phyloP scores from a whole-genome alignment of 1,140 invertebrate species.

The Drosophila kanapiae region DNA sequence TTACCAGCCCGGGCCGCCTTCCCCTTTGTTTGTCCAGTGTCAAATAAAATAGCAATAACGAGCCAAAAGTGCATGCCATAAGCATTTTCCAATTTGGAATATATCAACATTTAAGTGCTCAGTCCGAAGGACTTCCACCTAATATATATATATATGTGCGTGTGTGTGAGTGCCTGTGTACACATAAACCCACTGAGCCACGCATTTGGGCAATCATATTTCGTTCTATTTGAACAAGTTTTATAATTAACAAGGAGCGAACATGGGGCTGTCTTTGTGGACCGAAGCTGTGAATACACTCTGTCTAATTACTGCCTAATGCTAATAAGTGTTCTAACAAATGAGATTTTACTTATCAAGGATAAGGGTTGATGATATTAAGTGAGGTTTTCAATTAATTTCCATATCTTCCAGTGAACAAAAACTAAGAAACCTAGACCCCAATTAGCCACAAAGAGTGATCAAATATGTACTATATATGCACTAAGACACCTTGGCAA shows the following conservation, averaged over 20 bases:
- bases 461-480: not conserved
- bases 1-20: not conserved
- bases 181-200: conserved; percentile 8
- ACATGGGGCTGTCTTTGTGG: not conserved
- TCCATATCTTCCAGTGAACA: not conserved
- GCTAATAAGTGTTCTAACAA: not conserved
- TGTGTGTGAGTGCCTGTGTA: not conserved
- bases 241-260: conserved; percentile 18
- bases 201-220: conserved; percentile 7
- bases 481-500: not conserved
- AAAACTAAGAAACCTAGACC: not conserved
- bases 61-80: conserved; percentile 41
- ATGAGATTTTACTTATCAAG: no score
- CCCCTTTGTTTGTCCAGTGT: conserved; percentile 45
- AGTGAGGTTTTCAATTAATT: not conserved
- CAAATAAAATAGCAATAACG: conserved; percentile 68
- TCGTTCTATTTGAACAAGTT: conserved; percentile 20
- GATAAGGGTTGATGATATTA: no score
- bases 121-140: not conserved
- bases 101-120: conserved; percentile 60
- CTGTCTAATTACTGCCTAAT: conserved; percentile 1
- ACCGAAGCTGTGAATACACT: conserved; percentile 8
- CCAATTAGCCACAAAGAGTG: not conserved
- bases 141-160: not conserved
- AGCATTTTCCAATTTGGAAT: conserved; percentile 60